Base-by-base conservation (phyloP, 1,140 invertebrate species). In the Battus philenor region DNA sequence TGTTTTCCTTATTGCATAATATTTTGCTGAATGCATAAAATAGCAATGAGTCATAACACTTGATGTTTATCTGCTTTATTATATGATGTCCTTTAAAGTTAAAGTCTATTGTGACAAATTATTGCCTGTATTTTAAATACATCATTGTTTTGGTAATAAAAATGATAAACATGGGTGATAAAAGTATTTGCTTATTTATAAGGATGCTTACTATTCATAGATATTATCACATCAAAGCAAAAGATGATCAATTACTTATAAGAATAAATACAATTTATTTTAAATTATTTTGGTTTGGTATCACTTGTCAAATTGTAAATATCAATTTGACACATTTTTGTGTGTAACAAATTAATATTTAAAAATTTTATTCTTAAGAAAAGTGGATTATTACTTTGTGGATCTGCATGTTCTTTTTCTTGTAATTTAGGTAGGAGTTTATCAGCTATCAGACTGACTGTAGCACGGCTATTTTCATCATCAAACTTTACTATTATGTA, bases 401-500 rank as follows among this genome's bases (percentile, higher is more conserved):
- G 93, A 88, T 96, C 90, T 44, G 89, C 88, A 13, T 83, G 73
- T 76, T 98, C 94, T 74, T 94, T 94, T 87, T 97, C 93, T 72
- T 94, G 93, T 2, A 99, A 87, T 55, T 89, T 86, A 10, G 90
- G 82, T 4, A 99, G 82, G 12, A 99, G 84, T 55, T 96, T 91
- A 50, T 91, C 81, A 13, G 94, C 96, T 65, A 93, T 91, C 6
- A 99, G 86, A 46, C 92, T 92, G 1, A 99, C 91, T 56, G 91
- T 92, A 3, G 95, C 96, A 53, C 90, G 91, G 80, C 95, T 92
- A 22, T 94, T 91, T 45, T 92, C 89, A 86, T 98, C 92, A 86
- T 99, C 93, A 87, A 99, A 97, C 79, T 97, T 97, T 0, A 99
- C 92, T 18, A 99, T 90, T 66, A 98, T 96, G 68, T 99, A 99